A percentile compares a stretch with the other conserved stretches of the same genome.
phyloP scores from a whole-genome alignment of 2,888 invertebrate genomes.

The Hirtodrosophila confusa region DNA sequence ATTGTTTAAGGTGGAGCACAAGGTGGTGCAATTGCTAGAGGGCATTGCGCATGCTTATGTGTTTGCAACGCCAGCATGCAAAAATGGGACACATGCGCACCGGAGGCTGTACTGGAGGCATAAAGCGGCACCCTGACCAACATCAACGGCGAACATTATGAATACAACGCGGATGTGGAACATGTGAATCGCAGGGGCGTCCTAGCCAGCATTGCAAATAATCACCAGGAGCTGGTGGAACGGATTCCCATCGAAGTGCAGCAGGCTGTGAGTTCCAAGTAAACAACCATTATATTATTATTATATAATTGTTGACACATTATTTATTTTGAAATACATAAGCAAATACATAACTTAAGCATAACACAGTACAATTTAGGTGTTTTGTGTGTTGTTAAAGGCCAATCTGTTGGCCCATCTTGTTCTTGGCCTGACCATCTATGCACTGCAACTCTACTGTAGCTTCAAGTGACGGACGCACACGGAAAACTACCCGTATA shows the following conservation, averaged over 20 bases:
- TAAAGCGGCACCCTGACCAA: conserved; percentile 96
- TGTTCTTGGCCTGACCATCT: conserved; percentile 84
- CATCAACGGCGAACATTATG: conserved; percentile 90
- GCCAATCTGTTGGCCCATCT: conserved; percentile 84
- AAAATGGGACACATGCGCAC: conserved; percentile 99
- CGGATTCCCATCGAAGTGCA: conserved; percentile 90
- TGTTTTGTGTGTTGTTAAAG: conserved; percentile 10
- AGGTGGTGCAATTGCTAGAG: conserved; percentile 92
- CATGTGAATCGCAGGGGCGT: conserved; percentile 93
- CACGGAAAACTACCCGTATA: conserved; percentile 91
- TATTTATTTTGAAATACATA: conserved; percentile 38
- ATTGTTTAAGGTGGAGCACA: conserved; percentile 97
- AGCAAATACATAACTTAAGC: conserved; percentile 40
- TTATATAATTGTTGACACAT: conserved; percentile 32
- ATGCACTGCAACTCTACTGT: conserved; percentile 82
- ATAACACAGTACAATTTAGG: conserved; percentile 38
- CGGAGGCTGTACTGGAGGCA: conserved; percentile 95
- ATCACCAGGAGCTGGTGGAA: conserved; percentile 89
- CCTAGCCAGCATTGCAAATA: conserved; percentile 92
- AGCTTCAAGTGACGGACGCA: conserved; percentile 88
- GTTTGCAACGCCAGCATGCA: conserved; percentile 97
- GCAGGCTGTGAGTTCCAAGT: conserved; percentile 60
- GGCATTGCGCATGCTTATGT: conserved; percentile 98
- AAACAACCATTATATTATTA: too few relatives aligned
- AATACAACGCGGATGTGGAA: conserved; percentile 87